phyloP scores from a whole-genome alignment of 1,140 invertebrate species.

The Lepeophtheirus salmonis region DNA sequence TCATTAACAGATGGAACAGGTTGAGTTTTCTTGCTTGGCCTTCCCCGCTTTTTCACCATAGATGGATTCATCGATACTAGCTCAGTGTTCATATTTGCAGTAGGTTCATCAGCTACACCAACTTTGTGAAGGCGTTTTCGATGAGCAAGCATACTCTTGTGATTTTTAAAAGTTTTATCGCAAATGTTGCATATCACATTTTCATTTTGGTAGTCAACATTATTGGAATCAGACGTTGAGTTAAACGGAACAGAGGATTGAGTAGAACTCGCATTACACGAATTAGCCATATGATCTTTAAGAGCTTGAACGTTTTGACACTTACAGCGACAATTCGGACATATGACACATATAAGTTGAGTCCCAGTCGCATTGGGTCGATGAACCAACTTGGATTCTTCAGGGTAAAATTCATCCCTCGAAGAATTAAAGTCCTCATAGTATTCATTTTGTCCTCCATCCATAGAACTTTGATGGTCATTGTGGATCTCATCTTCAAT shows the following conservation, averaged over 20 bases:
- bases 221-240: no score
- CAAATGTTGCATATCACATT: conserved; percentile 6
- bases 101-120: not conserved
- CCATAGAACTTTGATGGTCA: not conserved
- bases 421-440: not conserved
- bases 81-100: not conserved
- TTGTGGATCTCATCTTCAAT: not conserved
- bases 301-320: not conserved
- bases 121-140: conserved; percentile 4
- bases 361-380: not conserved
- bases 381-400: not conserved
- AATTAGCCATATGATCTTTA: conserved; percentile 8
- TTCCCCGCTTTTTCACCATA: not conserved
- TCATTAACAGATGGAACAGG: no score
- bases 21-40: not conserved
- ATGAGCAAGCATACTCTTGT: not conserved
- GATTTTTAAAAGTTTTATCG: conserved; percentile 7
- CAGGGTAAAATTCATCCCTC: not conserved
- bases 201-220: not conserved
- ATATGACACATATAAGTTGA: not conserved
- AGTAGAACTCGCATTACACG: not conserved
- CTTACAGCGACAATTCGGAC: not conserved
- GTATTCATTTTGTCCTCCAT: not conserved
- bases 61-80: not conserved
- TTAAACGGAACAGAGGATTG: not conserved